Conservation (phyloP, 2,113 vertebrate species). For the Silurus glanis region DNA sequence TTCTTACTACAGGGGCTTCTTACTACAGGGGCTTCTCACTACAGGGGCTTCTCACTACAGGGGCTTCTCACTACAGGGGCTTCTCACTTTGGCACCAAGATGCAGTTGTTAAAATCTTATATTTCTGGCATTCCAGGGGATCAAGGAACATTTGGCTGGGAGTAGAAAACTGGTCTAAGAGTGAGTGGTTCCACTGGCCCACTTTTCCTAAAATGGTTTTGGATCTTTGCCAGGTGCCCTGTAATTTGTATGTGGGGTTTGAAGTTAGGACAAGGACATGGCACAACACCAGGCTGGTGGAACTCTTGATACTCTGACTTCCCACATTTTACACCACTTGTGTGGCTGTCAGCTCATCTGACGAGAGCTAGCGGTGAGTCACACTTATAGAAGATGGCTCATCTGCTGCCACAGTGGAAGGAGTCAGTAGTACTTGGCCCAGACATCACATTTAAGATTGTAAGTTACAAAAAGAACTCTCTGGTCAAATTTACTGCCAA, state of each 20-base stretch:
- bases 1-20: not conserved
- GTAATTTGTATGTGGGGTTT: not conserved
- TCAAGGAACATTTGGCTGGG: not conserved
- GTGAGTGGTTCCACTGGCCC: not conserved
- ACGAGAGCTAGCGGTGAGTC: constrained; percentile 4
- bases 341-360: not conserved
- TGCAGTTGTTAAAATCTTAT: not conserved
- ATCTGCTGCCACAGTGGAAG: not conserved
- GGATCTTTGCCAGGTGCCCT: not conserved
- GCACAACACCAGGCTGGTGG: not conserved
- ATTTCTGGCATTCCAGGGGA: not conserved
- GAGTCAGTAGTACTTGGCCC: not conserved
- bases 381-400: not conserved
- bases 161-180: not conserved
- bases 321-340: constrained; percentile 1
- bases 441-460: not conserved
- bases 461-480: not conserved
- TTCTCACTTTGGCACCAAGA: not conserved
- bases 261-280: not conserved
- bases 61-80: not conserved
- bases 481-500: not conserved
- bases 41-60: no score
- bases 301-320: not conserved
- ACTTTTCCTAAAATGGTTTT: not conserved
- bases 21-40: no score